These are phyloP conservation scores for Bufo bufo DNA, from an alignment of 2,113 vertebrate genomes.

Conservation along the genomic window DNA sequence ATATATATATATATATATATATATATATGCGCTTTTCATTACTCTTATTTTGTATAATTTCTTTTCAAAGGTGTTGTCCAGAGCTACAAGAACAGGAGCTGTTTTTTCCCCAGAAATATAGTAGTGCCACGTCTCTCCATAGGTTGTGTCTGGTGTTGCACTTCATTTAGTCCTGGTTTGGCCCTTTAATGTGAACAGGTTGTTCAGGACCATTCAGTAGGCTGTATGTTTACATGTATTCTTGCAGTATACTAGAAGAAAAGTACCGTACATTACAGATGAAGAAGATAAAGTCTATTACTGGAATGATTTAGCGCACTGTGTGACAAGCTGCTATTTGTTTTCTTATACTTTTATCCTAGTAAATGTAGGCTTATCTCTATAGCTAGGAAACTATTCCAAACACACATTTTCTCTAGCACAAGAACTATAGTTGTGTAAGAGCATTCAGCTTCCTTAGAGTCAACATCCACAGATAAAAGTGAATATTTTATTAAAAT, in stretches of 20 bases:
- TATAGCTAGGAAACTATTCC: slow-evolving; percentile 45
- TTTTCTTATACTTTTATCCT: slow-evolving; percentile 21
- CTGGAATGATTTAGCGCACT: neutral
- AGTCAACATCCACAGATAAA: neutral
- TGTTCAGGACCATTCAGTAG: neutral
- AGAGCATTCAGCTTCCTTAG: neutral
- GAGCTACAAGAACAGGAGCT: too few species aligned
- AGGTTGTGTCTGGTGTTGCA: too few species aligned
- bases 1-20: too few species aligned
- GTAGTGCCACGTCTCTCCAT: too few species aligned
- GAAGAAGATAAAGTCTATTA: neutral
- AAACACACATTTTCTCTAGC: slow-evolving; percentile 21
- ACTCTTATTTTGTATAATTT: too few species aligned
- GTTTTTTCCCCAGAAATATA: too few species aligned
- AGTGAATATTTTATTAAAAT: neutral
- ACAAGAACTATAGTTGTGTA: neutral
- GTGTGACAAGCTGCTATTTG: slow-evolving; percentile 30
- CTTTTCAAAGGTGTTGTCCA: too few species aligned
- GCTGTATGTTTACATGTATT: neutral
- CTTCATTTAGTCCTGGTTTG: too few species aligned
- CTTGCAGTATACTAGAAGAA: neutral
- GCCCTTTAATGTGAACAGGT: neutral
- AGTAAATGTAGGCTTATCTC: slow-evolving; percentile 23
- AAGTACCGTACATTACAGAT: neutral
- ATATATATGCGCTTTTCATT: too few species aligned